phyloP scores from a whole-genome alignment of 2,113 vertebrate species.

The Stegostoma tigrinum region DNA sequence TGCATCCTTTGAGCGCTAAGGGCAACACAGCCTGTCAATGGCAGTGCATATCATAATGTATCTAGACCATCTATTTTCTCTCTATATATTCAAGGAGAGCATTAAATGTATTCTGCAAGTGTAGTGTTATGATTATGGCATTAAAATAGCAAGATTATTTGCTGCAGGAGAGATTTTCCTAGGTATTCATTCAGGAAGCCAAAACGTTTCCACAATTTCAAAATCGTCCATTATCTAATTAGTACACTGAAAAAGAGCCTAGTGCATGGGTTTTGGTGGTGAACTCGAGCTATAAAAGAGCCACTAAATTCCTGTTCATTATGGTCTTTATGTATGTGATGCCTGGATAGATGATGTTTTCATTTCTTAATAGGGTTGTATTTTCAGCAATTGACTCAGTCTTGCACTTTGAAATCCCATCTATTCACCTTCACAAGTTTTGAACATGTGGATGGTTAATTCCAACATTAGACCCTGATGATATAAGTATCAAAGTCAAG shows the following conservation, averaged over 20 bases:
- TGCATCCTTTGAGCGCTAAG: neutral
- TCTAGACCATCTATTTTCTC: neutral
- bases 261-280: neutral
- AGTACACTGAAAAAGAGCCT: neutral
- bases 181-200: neutral
- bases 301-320: neutral
- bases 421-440: neutral
- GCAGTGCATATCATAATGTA: neutral
- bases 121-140: neutral
- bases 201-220: constrained; percentile 4
- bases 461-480: neutral
- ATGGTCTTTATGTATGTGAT: neutral
- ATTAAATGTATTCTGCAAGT: neutral
- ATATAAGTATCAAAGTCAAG: too few species aligned
- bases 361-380: too few species aligned
- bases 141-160: neutral
- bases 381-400: neutral
- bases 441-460: neutral
- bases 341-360: neutral
- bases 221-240: constrained; percentile 6
- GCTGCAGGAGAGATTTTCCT: neutral
- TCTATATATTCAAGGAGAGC: neutral
- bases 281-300: neutral
- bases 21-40: neutral
- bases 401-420: neutral